Evolutionary conservation across 2,888 invertebrate genomes (phyloP), one percentile per base, ranked within the genome.

Genomic region (Zygothrica quintamaculata): DNA sequence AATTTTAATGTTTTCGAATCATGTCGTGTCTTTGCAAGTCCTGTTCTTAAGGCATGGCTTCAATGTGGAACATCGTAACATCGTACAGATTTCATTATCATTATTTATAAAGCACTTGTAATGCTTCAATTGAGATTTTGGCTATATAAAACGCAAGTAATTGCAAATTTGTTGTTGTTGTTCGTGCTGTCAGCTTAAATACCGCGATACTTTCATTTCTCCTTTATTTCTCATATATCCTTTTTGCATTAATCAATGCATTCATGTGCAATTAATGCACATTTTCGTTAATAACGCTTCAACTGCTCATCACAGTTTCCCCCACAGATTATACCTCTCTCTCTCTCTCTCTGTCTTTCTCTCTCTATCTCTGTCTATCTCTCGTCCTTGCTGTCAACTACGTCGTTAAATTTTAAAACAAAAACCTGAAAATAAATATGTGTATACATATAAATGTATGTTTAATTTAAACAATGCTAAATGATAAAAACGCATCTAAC

Each of bases 281-380:
- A 71, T 76, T 76, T 76, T 61, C 86, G 65, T 84, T 82, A 81
- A 74, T 81, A 77, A 81, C 80, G 77, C 81, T 61, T 74, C 77
- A 71, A 46, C 68, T 64, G 74, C 39, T 55, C 48, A 34, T 62
- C 74, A 72, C 48, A 62, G 31, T 34, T 43, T 55, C 39, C 44
- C 47, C 44, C 47, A 29, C 56, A 34, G 34, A 48, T 43, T 37
- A 33, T 18, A 34, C 56, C 11, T 22, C n/a, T 22, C 18, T 22
- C 18, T 22, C 18, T n/a, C n/a, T n/a, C n/a, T n/a, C n/a, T n/a
- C n/a, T n/a, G n/a, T n/a, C n/a, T n/a, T n/a, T n/a, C n/a, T n/a
- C n/a, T n/a, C n/a, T n/a, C n/a, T n/a, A n/a, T n/a, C n/a, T n/a
- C n/a, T n/a, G n/a, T n/a, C n/a, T n/a, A n/a, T n/a, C n/a, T n/a